These are phyloP conservation scores for Zootermopsis nevadensis DNA, from an alignment of 2,888 invertebrate genomes.

Conservation along the genomic window DNA sequence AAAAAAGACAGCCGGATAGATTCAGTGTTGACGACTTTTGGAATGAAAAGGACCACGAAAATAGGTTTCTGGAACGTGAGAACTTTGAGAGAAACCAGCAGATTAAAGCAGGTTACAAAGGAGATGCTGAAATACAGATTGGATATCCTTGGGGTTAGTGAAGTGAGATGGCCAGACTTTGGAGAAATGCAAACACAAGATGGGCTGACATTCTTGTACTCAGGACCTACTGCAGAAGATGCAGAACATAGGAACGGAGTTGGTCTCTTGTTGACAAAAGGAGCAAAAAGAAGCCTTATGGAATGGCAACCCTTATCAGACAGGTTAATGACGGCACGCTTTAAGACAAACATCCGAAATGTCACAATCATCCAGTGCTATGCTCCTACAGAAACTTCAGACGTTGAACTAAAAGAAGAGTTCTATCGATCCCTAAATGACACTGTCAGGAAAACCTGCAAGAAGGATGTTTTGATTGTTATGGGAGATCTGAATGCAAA, in stretches of 20 bases:
- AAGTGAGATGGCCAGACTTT: slow-evolving; percentile 18
- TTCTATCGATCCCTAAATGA: slow-evolving; percentile 4
- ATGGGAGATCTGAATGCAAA: slow-evolving; percentile 6
- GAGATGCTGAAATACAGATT: background rate
- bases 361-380: slow-evolving; percentile 2
- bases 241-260: slow-evolving; percentile 22
- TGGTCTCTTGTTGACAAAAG: background rate
- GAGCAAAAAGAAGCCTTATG: background rate
- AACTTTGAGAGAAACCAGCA: slow-evolving; percentile 3
- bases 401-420: background rate
- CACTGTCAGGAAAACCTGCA: background rate
- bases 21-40: background rate
- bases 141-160: background rate
- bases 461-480: background rate
- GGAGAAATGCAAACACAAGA: background rate
- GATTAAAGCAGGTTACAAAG: slow-evolving; percentile 6
- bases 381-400: background rate
- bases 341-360: background rate
- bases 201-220: background rate
- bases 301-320: background rate
- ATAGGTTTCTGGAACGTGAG: slow-evolving; percentile 21
- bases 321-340: background rate
- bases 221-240: background rate
- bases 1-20: too few relatives aligned
- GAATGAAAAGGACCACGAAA: background rate